Conservation (phyloP, 2,888 invertebrate species). For the Rosalia funebris region DNA sequence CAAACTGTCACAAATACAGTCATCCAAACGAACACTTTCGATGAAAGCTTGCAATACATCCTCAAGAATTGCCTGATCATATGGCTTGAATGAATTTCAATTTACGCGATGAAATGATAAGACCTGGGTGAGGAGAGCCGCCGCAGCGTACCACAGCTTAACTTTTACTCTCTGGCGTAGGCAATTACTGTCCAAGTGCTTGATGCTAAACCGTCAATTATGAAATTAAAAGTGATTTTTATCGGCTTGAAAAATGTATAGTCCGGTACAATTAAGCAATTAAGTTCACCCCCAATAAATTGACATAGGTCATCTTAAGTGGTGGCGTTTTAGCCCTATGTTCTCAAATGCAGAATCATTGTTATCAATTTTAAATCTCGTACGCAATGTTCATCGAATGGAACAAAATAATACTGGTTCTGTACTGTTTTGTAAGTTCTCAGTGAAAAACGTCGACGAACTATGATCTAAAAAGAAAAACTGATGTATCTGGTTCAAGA, state of each 20-base stretch:
- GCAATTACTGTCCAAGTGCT: constrained; percentile 35
- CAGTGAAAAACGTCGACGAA: too few relatives aligned
- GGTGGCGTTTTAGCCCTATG: too few relatives aligned
- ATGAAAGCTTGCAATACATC: constrained; percentile 16
- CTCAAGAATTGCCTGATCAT: constrained; percentile 39
- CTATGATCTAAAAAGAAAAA: too few relatives aligned
- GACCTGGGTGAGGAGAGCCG: constrained; percentile 48
- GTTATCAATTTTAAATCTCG: too few relatives aligned
- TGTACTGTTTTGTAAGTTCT: too few relatives aligned
- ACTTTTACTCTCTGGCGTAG: constrained; percentile 33
- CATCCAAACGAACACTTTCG: constrained; percentile 39
- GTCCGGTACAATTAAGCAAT: neutral
- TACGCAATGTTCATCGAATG: too few relatives aligned
- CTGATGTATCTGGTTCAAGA: too few relatives aligned
- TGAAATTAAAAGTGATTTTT: constrained; percentile 26
- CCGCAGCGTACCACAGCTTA: constrained; percentile 30
- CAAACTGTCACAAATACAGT: constrained; percentile 55
- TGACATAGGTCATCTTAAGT: neutral
- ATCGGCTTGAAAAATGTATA: constrained; percentile 15
- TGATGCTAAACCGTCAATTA: constrained; percentile 40
- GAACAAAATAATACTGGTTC: too few relatives aligned
- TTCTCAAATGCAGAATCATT: too few relatives aligned
- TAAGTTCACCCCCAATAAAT: neutral
- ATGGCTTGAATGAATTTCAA: constrained; percentile 58
- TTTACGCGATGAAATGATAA: constrained; percentile 59